phyloP scores from a whole-genome alignment of 2,888 invertebrate species.

The Poecilobothrus nobilitatus region DNA sequence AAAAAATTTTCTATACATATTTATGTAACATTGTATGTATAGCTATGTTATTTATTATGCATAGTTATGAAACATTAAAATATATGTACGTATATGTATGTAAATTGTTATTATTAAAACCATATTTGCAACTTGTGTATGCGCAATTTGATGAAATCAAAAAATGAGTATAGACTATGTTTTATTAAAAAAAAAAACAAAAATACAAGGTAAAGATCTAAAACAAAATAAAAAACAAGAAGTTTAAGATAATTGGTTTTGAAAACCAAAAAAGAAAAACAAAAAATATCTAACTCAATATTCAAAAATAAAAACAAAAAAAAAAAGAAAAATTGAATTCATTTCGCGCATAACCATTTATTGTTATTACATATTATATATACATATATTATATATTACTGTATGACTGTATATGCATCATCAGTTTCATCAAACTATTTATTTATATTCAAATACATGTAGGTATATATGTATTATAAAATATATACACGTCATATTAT shows the following conservation, averaged over 20 bases:
- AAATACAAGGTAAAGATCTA: neutral
- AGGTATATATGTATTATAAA: no score
- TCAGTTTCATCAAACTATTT: no score
- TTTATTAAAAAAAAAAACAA: neutral
- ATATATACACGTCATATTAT: no score
- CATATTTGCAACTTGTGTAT: conserved; percentile 4
- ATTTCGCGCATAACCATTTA: neutral
- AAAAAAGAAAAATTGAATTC: neutral
- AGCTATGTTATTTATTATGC: no score
- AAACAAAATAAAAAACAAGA: neutral
- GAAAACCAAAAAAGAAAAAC: neutral
- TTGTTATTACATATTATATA: neutral
- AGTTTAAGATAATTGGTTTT: conserved; percentile 8
- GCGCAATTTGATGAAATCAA: conserved; percentile 3
- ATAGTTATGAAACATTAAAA: no score
- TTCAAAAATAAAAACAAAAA: neutral
- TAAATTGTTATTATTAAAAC: neutral
- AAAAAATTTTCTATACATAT: neutral
- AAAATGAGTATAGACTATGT: neutral
- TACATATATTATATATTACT: no score
- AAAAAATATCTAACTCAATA: neutral
- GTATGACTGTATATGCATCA: neutral
- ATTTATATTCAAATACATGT: no score
- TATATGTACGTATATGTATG: neutral
- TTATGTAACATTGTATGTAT: no score